Base-by-base conservation (phyloP, 2,888 invertebrate genomes). In the Zygothrica quintamaculata region DNA sequence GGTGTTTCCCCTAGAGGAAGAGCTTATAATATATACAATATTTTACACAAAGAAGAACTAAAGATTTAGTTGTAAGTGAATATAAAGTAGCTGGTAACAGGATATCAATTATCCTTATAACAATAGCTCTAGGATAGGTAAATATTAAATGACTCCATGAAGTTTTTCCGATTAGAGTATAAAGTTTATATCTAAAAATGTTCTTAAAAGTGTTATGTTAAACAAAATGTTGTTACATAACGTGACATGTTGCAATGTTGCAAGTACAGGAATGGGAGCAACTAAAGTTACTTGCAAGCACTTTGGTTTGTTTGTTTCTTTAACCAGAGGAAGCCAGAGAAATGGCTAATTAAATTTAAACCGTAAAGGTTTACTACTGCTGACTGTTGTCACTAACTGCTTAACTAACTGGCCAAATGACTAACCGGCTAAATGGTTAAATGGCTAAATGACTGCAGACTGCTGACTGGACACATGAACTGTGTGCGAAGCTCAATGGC, bases 331-430 rank as follows among this genome's bases (percentile, higher is more conserved):
- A 84, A 84, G 82, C 85, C 82, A 68, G 51, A 77, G 61, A 77
- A 84, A 71, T 82, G 74, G 70, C 82, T 82, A 84, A 84, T 85
- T 84, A 84, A 82, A 82, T 85, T 70, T 82, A 75, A 75, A 61
- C 80, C 73, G 79, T 73, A 72, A 79, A 84, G 79, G 82, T 84
- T 81, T 67, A 77, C 68, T 73, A 70, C 67, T 71, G 65, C 36
- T 80, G 81, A 64, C 70, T 58, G 50, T 40, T 48, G 16, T 5
- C 34, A 9, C 29, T 29, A 39, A 29, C 29, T 43, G 37, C 48
- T 37, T 18, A 43, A 25, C 50, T 26, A 52, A 72, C 65, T 67
- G 67, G 47, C 64, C 26, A 36, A 43, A 40, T 47, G 42, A 8
- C 15, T 33, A 12, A 18, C 55, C 18, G 16, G 44, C 42, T 34